phyloP scores from a whole-genome alignment of 2,888 invertebrate genomes.

The Cantharis nigra region DNA sequence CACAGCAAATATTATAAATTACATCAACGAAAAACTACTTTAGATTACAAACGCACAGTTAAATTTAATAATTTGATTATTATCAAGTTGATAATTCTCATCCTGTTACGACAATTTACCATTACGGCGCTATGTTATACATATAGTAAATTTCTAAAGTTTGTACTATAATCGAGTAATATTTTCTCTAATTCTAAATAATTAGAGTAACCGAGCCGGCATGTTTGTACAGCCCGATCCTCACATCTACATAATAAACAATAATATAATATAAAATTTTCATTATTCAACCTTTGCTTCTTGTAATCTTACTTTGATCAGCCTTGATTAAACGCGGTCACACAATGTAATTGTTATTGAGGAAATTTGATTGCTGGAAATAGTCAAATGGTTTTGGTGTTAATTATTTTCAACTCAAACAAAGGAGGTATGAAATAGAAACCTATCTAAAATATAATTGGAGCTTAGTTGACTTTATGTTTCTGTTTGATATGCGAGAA shows the following conservation, averaged over 20 bases:
- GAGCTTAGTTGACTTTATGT: not conserved
- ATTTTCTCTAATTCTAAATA: not conserved
- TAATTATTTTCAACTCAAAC: not conserved
- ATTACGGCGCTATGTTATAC: not conserved
- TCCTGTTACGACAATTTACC: not conserved
- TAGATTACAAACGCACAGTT: not conserved
- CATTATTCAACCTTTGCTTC: not conserved
- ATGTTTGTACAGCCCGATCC: not conserved
- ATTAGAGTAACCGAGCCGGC: not conserved
- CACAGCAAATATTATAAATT: not conserved
- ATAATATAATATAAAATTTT: not conserved
- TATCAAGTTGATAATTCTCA: not conserved
- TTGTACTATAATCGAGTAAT: not conserved
- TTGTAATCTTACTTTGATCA: not conserved
- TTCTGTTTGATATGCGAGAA: not conserved
- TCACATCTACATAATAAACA: not conserved
- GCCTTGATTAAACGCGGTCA: not conserved
- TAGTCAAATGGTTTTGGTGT: not conserved
- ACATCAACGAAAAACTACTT: too few relatives aligned
- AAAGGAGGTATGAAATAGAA: not conserved
- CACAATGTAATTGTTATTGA: slow-evolving; percentile 4
- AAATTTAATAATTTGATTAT: not conserved
- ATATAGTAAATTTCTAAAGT: not conserved
- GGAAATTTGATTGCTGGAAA: not conserved
- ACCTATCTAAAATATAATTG: not conserved